Base-by-base conservation (phyloP, 2,113 vertebrate genomes). In the Phyllostomus hastatus region DNA sequence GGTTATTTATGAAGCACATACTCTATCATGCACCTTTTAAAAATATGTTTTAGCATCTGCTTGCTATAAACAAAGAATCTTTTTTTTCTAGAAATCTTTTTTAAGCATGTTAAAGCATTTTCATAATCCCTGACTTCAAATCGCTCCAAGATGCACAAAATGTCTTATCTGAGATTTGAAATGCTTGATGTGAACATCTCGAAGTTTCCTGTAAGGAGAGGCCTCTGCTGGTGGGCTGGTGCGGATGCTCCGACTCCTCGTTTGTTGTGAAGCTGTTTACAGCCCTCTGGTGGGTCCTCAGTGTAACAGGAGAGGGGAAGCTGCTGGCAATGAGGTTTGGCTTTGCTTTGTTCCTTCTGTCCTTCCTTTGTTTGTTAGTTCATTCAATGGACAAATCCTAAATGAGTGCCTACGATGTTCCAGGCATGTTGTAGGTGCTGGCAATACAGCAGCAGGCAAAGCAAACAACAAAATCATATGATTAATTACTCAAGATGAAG, bases 281-380 rank as follows among this genome's bases (percentile, higher is more conserved):
- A 52, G 96, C 95, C 96, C 95, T 69, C 97, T 94, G 67, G 91
- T 84, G 97, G 91, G 20, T 35, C 31, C 35, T 46, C 2, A 10
- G 7, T 2, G 67, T 41, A 90, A 82, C 61, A 78, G 38, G 11
- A 15, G 46, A 33, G 67, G 31, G 52, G 46, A 89, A 6, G 72
- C 28, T 1, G 17, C 50, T 33, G 46, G 24, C 78, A 50, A 19
- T 1, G 52, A 61, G n/a, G 4, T 41, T 75, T 3, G 43, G 38
- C 76, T 81, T 81, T 0, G 2, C 76, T 81, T 81, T 0, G 2
- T 33, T 50, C 79, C 61, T 33, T 48, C 10, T 5, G 70, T 35
- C 61, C 11, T 70, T 48, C 1, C 0, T 73, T n/a, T 10, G 1
- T 66, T 66, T 66, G 41, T 83, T 88, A 38, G 52, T 46, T 61